A percentile compares a stretch with the other conserved stretches of the same genome.
phyloP scores from a whole-genome alignment of 2,113 vertebrate genomes.

The Caranx melampygus region DNA sequence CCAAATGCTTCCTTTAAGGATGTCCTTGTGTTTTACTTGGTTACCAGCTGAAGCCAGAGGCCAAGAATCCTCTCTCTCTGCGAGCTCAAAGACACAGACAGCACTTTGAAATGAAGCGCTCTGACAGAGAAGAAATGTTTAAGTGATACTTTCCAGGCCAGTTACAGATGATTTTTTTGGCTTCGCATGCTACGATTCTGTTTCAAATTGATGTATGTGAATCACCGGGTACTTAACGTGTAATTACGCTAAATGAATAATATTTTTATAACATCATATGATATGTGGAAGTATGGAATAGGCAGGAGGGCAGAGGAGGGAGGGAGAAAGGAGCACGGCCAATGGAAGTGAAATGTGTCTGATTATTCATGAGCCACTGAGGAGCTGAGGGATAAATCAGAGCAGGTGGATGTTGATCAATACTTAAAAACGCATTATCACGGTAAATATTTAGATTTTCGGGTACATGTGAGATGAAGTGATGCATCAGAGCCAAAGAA shows the following conservation, averaged over 20 bases:
- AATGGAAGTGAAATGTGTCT: not conserved
- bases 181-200: conserved; percentile 33
- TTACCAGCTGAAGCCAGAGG: conserved; percentile 63
- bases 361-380: not conserved
- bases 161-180: conserved; percentile 67
- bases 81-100: conserved; percentile 52
- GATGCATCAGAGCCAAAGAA: not conserved
- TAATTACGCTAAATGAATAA: conserved; percentile 66
- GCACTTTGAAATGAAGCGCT: conserved; percentile 69
- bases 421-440: conserved; percentile 4
- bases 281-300: conserved; percentile 19
- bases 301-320: not conserved
- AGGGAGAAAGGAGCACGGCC: not conserved
- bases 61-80: conserved; percentile 40
- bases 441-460: not conserved
- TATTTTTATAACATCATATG: conserved; percentile 44
- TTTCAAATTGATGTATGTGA: conserved; percentile 56
- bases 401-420: conserved; percentile 8
- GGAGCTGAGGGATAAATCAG: not conserved
- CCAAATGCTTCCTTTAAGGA: conserved; percentile 83
- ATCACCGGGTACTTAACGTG: conserved; percentile 56
- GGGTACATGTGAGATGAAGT: not conserved
- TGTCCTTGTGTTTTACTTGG: conserved; percentile 81
- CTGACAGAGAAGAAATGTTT: conserved; percentile 60
- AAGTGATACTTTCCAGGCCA: conserved; percentile 72